These are phyloP conservation scores for Regulus satrapa DNA, from an alignment of 2,113 vertebrate genomes.

Conservation along the genomic window DNA sequence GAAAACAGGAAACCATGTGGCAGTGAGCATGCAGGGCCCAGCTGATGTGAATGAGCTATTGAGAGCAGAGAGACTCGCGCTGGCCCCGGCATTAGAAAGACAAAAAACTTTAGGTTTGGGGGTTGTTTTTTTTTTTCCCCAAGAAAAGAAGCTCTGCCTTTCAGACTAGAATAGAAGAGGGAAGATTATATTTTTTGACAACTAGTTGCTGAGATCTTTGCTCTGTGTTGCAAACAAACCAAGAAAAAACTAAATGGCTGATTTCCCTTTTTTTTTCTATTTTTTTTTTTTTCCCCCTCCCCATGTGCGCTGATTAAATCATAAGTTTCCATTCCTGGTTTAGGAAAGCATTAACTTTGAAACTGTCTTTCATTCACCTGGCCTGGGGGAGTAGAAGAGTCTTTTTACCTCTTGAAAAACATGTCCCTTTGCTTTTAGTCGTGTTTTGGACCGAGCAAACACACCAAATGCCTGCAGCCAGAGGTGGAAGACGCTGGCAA, in stretches of 20 bases:
- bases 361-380: slow-evolving; percentile 4
- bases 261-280: not conserved
- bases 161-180: not conserved
- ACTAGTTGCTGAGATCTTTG: not conserved
- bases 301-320: not conserved
- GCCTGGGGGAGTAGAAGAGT: not conserved
- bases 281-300: too few relatives aligned
- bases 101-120: not conserved
- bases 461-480: not conserved
- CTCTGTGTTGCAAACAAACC: not conserved
- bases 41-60: slow-evolving; percentile 57
- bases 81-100: not conserved
- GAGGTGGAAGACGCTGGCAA: slow-evolving; percentile 10
- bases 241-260: not conserved
- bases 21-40: slow-evolving; percentile 23
- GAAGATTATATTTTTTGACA: not conserved
- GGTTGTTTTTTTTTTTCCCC: not conserved
- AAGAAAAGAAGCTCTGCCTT: not conserved
- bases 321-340: slow-evolving; percentile 26
- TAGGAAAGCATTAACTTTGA: not conserved
- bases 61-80: slow-evolving; percentile 5
- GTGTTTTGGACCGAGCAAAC: not conserved
- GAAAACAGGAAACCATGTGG: slow-evolving; percentile 69
- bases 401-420: not conserved
- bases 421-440: not conserved